These are phyloP conservation scores for Mesocricetus auratus DNA, from an alignment of 2,113 vertebrate genomes.

Conservation along the genomic window DNA sequence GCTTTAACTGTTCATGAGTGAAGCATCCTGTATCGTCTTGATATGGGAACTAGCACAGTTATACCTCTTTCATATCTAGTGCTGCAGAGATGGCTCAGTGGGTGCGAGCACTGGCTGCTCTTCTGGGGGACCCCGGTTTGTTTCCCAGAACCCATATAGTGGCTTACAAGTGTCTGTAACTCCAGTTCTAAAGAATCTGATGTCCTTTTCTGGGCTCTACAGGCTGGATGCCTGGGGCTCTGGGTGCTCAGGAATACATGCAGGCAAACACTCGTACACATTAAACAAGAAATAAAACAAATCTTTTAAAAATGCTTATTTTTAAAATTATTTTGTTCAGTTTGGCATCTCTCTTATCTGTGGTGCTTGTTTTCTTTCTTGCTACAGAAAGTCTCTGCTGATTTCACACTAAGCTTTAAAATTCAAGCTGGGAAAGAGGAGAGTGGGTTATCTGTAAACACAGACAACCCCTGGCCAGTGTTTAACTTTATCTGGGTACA, in stretches of 20 bases:
- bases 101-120: neutral
- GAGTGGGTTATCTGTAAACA: neutral
- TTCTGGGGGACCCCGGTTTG: neutral
- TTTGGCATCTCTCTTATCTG: neutral
- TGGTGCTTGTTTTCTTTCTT: constrained; percentile 11
- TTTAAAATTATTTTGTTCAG: neutral
- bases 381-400: neutral
- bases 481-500: neutral
- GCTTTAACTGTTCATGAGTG: neutral
- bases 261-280: too few species aligned
- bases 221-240: too few species aligned
- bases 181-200: neutral
- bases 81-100: too few species aligned
- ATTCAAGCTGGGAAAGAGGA: neutral
- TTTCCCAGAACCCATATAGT: neutral
- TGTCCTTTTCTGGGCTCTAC: neutral
- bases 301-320: neutral
- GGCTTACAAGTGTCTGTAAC: neutral
- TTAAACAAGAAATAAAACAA: neutral
- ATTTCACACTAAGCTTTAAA: neutral
- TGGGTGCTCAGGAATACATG: too few species aligned
- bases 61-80: neutral
- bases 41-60: neutral
- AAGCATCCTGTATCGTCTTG: neutral
- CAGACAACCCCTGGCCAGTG: neutral